Evolutionary conservation across 1,140 invertebrate genomes (phyloP), one percentile per base, ranked within the genome.

Genomic region (Neodiprion lecontei): DNA sequence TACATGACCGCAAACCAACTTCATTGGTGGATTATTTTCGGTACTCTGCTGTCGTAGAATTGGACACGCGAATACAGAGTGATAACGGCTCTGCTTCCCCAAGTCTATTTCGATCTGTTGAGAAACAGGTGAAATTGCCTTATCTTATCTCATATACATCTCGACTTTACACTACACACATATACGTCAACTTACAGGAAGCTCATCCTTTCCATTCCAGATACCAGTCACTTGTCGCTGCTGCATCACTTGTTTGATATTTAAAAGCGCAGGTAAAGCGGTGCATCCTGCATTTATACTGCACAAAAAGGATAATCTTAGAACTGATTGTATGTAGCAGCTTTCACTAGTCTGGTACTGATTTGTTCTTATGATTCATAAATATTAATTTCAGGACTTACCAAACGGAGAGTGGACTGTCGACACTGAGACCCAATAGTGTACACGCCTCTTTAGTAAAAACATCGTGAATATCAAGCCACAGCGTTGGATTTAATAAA

Each of bases 41-140:
- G 96, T 97, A 69, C 96, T 97, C 88, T 99, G 98, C 88, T 99
- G 97, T 61, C 97, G 92, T 69, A 99, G 90, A 82, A 99, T 99
- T 14, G 98, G 98, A 89, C 98, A 99, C 11, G 98, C 98, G 89
- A 99, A 99, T 78, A 99, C 95, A 47, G 97, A 99, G 89, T 99
- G 98, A 86, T 97, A 99, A 78, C 96, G 93, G 79, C 93, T 94
- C 69, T 96, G 95, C 76, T 92, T 92, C 10, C 95, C 96, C 9
- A 98, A 88, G 82, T 98, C 96, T 79, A 98, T 97, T 88, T 97
- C 96, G 84, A 98, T 97, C 95, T 96, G 81, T 69, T 89, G 88
- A 75, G 72, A 79, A 81, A 85, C 75, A 68, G 28, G 28, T 40
- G 28, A 40, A 40, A 40, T 40, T 40, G 28, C 28, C 28, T 40